phyloP scores from a whole-genome alignment of 2,888 invertebrate genomes.

The Alloscopus bannaensis region DNA sequence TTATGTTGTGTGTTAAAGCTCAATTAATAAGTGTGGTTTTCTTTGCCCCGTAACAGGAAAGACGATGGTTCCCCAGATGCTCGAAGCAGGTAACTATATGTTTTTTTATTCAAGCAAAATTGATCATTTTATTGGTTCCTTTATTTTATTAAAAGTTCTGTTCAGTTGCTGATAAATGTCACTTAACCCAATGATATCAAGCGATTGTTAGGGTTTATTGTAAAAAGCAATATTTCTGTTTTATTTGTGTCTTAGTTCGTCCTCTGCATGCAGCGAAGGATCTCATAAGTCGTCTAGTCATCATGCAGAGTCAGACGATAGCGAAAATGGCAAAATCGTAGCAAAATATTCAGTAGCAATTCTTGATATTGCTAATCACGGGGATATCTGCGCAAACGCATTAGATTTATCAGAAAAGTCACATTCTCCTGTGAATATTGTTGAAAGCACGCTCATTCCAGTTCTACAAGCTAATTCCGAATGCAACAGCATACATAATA shows the following conservation, averaged over 20 bases:
- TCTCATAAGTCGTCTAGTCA: conserved; percentile 56
- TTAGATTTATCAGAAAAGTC: conserved; percentile 48
- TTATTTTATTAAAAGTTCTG: not conserved
- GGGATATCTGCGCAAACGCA: conserved; percentile 49
- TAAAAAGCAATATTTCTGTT: too few species aligned
- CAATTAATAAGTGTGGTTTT: conserved; percentile 23
- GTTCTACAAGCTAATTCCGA: conserved; percentile 57
- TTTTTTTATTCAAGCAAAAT: not conserved
- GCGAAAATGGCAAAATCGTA: conserved; percentile 51
- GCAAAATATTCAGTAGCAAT: conserved; percentile 70
- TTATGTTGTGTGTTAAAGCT: conserved; percentile 29
- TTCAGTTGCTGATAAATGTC: not conserved
- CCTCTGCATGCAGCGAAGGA: conserved; percentile 48
- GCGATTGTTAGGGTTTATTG: not conserved
- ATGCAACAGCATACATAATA: conserved; percentile 34
- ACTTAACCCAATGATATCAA: not conserved
- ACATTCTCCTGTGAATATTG: conserved; percentile 62
- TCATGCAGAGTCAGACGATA: conserved; percentile 48
- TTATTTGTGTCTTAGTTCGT: conserved; percentile 38
- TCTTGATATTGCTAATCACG: conserved; percentile 65
- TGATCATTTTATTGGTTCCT: not conserved
- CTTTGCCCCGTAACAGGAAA: conserved; percentile 50
- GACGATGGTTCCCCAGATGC: conserved; percentile 47
- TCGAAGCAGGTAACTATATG: conserved; percentile 51
- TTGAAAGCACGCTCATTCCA: conserved; percentile 65